A percentile compares a stretch with the other conserved stretches of the same genome.
Evolutionary conservation across 2,797 vertebrate genomes (phyloP).

Genomic region (Melanotaenia nigrans): DNA sequence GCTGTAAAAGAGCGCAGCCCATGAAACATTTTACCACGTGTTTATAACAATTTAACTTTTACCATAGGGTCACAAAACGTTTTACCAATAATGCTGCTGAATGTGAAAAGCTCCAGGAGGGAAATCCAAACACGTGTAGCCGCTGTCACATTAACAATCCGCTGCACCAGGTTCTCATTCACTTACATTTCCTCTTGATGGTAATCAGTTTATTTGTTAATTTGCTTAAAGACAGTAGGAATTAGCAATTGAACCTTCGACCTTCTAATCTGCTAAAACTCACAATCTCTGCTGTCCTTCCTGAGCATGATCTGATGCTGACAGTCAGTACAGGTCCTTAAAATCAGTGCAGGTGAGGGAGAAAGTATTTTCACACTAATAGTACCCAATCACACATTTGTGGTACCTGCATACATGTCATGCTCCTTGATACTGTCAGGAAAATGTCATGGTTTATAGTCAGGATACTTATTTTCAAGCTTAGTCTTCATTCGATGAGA

Average conservation of each 20-base stretch:
- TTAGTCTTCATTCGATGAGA: too few species aligned
- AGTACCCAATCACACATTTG: background rate
- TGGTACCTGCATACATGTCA: background rate
- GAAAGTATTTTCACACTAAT: background rate
- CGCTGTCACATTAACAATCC: background rate
- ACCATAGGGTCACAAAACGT: background rate
- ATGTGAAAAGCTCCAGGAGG: background rate
- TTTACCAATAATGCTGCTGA: background rate
- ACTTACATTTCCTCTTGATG: background rate
- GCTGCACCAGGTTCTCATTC: background rate
- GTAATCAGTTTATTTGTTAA: background rate
- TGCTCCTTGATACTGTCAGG: background rate
- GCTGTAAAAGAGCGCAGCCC: background rate
- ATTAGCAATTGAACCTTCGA: background rate
- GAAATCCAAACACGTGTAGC: background rate
- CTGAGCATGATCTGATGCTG: background rate
- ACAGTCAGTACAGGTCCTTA: background rate
- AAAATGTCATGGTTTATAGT: background rate
- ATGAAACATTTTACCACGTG: background rate
- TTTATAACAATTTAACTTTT: background rate
- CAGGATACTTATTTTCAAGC: too few species aligned
- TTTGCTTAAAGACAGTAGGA: background rate
- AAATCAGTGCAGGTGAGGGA: background rate
- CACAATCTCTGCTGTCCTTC: background rate
- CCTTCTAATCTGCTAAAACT: background rate